Evolutionary conservation across 1,140 invertebrate genomes (phyloP), one percentile per base, ranked within the genome.

Genomic region (Drosophila carrolli): DNA sequence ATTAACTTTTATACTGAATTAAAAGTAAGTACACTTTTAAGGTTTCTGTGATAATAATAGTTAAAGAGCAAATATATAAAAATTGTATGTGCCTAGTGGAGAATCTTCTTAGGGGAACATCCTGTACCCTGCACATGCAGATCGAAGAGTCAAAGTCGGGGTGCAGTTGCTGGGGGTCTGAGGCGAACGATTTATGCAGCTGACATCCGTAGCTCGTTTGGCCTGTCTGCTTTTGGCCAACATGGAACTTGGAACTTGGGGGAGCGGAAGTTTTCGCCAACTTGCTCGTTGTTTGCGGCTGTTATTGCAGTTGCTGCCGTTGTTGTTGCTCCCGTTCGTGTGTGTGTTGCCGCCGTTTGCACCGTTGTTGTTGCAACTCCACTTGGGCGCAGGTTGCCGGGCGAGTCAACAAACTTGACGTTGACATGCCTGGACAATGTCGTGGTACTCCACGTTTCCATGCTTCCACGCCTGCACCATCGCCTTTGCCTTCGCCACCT

Each of bases 341-440:
- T 51, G 14, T n/a, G 50, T 75, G 65, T 40, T 59, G 41, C 29
- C 48, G 48, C 48, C 35, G 48, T 51, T 51, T 51, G 48, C 29
- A 13, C n/a, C 35, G 41, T 44, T 14, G 57, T 53, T 46, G 48
- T 41, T 67, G 67, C 79, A 82, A 79, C 81, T 86, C 65, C 78
- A 75, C 70, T 81, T 82, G 65, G 73, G 77, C 61, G 60, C 81
- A 81, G 72, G 81, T 83, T 83, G 81, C 57, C 65, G 61, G 71
- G 73, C 80, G 76, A 89, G 84, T 89, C 84, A 89, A 89, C 84
- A 89, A 89, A 89, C 84, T 88, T 83, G 78, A 88, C 72, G 67
- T 84, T 73, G 74, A 77, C 81, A 75, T 77, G 71, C 58, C 55
- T 78, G 68, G 65, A 72, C 68, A 54, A 74, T 79, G 68, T 65